Conservation (phyloP, 2,797 vertebrate species). For the Thaleichthys pacificus region DNA sequence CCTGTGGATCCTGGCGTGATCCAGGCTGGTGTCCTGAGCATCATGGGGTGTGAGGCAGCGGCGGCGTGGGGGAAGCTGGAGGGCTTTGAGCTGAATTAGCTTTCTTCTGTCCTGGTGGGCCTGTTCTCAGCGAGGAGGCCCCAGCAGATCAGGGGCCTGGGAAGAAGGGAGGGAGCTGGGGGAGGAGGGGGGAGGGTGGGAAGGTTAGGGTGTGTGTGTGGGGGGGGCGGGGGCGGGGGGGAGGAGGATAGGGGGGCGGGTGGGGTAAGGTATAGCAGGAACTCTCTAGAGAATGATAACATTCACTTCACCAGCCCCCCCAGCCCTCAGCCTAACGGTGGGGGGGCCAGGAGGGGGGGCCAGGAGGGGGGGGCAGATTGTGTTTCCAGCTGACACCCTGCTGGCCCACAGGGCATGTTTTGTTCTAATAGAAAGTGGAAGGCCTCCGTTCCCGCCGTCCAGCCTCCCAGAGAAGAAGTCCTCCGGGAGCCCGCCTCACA, state of each 20-base stretch:
- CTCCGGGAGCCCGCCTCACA: slow-evolving; percentile 59
- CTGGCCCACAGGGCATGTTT: slow-evolving; percentile 69
- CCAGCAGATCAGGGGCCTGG: background rate
- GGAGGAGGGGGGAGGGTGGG: slow-evolving; percentile 21
- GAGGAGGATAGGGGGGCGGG: slow-evolving; percentile 18
- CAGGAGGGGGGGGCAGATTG: slow-evolving; percentile 60
- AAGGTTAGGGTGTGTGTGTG: slow-evolving; percentile 34
- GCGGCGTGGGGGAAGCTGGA: slow-evolving; percentile 24
- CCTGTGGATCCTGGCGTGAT: no score
- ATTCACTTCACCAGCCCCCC: slow-evolving; percentile 56
- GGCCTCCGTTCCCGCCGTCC: slow-evolving; percentile 10
- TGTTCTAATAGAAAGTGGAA: slow-evolving; percentile 72
- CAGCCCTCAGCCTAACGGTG: slow-evolving; percentile 33
- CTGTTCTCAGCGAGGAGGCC: slow-evolving; percentile 46
- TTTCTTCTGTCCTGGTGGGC: slow-evolving; percentile 41
- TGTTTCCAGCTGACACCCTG: slow-evolving; percentile 69
- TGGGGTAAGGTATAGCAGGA: slow-evolving; percentile 37
- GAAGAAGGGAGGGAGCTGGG: no score
- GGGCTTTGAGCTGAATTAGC: slow-evolving; percentile 39
- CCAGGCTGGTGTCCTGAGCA: no score
- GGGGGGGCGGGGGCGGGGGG: no score
- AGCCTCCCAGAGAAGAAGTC: slow-evolving; percentile 57
- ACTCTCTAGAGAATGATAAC: slow-evolving; percentile 67
- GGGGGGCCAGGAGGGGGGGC: slow-evolving; percentile 44
- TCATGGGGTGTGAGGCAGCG: no score